phyloP scores from a whole-genome alignment of 1,140 invertebrate genomes.

The Trachymyrmex cornetzi region DNA sequence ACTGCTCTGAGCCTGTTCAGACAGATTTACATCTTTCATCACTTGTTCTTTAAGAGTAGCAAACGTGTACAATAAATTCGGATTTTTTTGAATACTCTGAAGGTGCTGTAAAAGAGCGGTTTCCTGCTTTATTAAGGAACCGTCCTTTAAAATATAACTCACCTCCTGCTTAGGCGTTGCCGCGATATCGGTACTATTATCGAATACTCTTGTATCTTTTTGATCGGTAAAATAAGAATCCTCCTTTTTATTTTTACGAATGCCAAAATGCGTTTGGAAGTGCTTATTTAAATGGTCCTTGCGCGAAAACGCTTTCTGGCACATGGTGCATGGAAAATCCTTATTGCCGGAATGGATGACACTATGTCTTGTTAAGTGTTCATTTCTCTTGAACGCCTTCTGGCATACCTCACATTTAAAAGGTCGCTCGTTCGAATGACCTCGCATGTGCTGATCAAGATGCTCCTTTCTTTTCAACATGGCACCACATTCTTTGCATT shows the following conservation, averaged over 20 bases:
- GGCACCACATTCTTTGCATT: constrained; percentile 86
- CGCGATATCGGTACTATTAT: constrained; percentile 73
- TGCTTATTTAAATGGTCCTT: constrained; percentile 93
- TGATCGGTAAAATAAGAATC: constrained; percentile 77
- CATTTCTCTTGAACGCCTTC: constrained; percentile 88
- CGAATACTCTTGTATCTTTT: constrained; percentile 74
- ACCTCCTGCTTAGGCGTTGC: constrained; percentile 80
- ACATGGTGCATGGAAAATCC: constrained; percentile 91
- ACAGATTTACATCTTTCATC: constrained; percentile 78
- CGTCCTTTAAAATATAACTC: constrained; percentile 81
- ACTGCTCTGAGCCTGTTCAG: constrained; percentile 82
- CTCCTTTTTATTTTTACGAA: constrained; percentile 83
- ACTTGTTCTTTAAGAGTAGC: constrained; percentile 84
- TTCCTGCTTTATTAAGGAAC: constrained; percentile 81
- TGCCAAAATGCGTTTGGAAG: constrained; percentile 85
- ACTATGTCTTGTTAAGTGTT: constrained; percentile 87
- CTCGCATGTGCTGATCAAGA: constrained; percentile 90
- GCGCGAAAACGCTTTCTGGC: constrained; percentile 92
- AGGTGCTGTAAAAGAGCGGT: constrained; percentile 82
- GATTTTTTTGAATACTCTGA: constrained; percentile 84
- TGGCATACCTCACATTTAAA: constrained; percentile 87
- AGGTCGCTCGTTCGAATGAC: constrained; percentile 92
- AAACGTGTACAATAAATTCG: constrained; percentile 82
- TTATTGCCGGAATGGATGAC: constrained; percentile 88
- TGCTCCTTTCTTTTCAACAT: constrained; percentile 86